Percentiles rank a stretch among this genome's conserved stretches.
Conservation (phyloP, 2,113 vertebrate genomes). For the human (Homo sapiens) region GRCh38 chr4:16647001-16647500, state of each 20-base stretch:
- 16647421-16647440: neutral
- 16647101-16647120: neutral
- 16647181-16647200: neutral
- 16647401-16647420: neutral
- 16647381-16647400: neutral
- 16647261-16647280: neutral
- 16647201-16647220: neutral
- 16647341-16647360: neutral
- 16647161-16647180: neutral
- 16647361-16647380: neutral
- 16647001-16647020: neutral
- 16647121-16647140: neutral
- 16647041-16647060: neutral
- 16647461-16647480: neutral
- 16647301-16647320: neutral
- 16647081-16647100: neutral
- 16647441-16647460: neutral
- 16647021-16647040: neutral
- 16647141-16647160: neutral
- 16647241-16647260: neutral
- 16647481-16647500: no score
- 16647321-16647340: neutral
- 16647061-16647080: rapidly evolving
- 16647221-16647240: neutral
- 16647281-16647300: neutral